These are phyloP conservation scores for Lytechinus variegatus DNA, from an alignment of 35 echinoderm and acorn worm species.

Conservation along the genomic window DNA sequence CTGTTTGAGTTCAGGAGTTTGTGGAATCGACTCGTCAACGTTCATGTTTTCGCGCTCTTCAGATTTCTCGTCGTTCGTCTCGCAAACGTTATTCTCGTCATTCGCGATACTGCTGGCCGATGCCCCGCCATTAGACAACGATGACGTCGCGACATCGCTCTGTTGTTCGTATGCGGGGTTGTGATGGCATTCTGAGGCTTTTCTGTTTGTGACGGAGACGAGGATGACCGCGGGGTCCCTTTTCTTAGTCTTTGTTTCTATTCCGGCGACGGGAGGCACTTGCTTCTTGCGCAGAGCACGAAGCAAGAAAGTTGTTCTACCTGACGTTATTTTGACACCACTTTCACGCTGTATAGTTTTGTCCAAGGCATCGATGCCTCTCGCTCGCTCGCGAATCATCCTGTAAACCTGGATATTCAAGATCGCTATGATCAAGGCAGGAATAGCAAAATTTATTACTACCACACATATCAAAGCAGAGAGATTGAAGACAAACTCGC, in stretches of 20 bases:
- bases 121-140: slow-evolving; percentile 5
- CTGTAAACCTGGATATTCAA: slow-evolving; percentile 64
- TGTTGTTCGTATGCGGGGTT: slow-evolving; percentile 42
- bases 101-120: neutral
- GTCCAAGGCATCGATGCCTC: slow-evolving; percentile 30
- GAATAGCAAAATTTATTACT: slow-evolving; percentile 60
- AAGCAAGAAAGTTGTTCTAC: neutral
- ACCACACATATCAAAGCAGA: slow-evolving; percentile 49
- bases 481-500: slow-evolving; percentile 36
- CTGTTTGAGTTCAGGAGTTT: neutral
- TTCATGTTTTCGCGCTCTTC: slow-evolving; percentile 16
- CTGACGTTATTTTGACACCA: neutral
- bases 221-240: slow-evolving; percentile 21
- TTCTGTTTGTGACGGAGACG: neutral
- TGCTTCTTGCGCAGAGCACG: neutral
- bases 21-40: neutral
- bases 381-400: slow-evolving; percentile 62
- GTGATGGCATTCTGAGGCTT: slow-evolving; percentile 28
- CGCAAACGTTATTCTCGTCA: neutral
- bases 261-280: neutral
- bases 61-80: neutral
- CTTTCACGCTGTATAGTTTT: slow-evolving; percentile 25
- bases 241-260: neutral
- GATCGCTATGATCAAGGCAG: slow-evolving; percentile 56
- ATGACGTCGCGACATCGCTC: neutral